A percentile compares a stretch with the other conserved stretches of the same genome.
phyloP scores from a whole-genome alignment of 2,113 vertebrate genomes.

The Scopus umbretta region DNA sequence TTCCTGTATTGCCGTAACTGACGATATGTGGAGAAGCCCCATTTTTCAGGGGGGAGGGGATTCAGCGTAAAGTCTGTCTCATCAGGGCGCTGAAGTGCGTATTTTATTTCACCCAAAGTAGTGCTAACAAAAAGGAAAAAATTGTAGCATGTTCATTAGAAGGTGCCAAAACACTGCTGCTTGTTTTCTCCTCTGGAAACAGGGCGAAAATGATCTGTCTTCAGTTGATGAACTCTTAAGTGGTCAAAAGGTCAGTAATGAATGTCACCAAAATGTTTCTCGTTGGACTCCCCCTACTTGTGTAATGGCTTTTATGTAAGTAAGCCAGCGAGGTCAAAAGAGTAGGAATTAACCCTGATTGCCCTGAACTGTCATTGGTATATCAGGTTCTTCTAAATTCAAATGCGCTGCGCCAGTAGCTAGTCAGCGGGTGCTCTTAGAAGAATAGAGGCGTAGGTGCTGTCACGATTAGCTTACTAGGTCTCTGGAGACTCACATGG shows the following conservation, averaged over 20 bases:
- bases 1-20: background rate
- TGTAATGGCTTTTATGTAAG: background rate
- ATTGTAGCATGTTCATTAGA: background rate
- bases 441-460: background rate
- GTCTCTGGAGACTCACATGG: background rate
- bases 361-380: background rate
- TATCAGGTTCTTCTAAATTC: background rate
- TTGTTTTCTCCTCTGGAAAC: background rate
- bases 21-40: background rate
- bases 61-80: background rate
- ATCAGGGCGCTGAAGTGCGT: background rate
- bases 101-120: background rate
- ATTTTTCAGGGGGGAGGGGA: background rate
- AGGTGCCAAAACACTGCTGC: background rate
- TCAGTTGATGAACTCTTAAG: background rate
- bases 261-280: background rate
- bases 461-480: background rate
- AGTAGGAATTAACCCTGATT: background rate
- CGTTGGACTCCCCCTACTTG: background rate
- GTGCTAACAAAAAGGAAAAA: background rate
- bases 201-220: background rate
- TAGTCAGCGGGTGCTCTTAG: background rate
- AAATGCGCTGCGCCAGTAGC: background rate
- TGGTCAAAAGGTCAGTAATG: background rate
- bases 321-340: background rate